phyloP scores from a whole-genome alignment of 2,113 vertebrate genomes.

The Calonectris borealis region DNA sequence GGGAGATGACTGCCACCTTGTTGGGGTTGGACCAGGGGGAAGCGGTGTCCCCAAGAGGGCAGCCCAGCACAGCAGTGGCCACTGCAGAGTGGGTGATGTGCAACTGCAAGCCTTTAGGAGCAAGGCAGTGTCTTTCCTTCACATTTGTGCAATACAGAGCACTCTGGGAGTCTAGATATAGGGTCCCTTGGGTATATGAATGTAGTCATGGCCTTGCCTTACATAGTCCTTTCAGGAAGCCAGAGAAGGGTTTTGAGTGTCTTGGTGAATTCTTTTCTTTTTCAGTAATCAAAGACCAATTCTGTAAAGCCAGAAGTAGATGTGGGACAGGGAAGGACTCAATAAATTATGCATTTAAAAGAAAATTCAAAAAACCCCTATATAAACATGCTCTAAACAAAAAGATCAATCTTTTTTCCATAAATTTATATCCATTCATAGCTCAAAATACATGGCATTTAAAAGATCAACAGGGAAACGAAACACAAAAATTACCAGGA shows the following conservation, averaged over 20 bases:
- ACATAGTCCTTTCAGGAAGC: background rate
- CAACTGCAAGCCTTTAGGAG: background rate
- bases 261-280: background rate
- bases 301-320: background rate
- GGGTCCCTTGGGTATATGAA: background rate
- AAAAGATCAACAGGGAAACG: background rate
- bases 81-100: background rate
- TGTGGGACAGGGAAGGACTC: background rate
- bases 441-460: background rate
- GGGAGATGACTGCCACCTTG: background rate
- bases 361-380: rapidly evolving
- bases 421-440: background rate
- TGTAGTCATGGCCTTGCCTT: background rate
- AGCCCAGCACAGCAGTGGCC: background rate
- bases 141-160: background rate
- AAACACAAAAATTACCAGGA: background rate
- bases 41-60: rapidly evolving
- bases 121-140: background rate
- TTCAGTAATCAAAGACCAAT: background rate
- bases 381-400: background rate
- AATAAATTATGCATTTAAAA: background rate
- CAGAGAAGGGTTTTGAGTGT: background rate
- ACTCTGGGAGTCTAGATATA: background rate
- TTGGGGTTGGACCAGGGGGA: too few species aligned
- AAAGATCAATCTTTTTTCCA: background rate